phyloP scores from a whole-genome alignment of 2,797 vertebrate genomes.

The Falco rusticolus region DNA sequence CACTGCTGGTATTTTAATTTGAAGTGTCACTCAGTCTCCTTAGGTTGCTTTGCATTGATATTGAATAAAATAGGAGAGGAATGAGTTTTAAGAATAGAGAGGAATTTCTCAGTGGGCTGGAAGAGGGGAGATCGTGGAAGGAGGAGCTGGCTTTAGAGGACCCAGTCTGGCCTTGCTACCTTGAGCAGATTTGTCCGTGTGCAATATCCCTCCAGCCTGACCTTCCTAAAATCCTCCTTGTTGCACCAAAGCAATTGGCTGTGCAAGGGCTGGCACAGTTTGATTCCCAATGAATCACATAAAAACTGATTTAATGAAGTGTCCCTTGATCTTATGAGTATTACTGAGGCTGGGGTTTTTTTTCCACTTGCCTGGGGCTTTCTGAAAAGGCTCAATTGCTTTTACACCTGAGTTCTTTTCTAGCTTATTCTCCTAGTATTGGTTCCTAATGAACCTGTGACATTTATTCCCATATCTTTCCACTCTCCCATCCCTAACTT shows the following conservation, averaged over 20 bases:
- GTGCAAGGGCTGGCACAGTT: neutral
- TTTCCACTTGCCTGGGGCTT: constrained; percentile 27
- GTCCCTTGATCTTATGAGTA: neutral
- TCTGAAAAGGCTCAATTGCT: constrained; percentile 31
- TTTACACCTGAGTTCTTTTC: constrained; percentile 22
- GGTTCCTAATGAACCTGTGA: constrained; percentile 13
- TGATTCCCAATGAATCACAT: neutral
- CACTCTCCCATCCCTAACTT: neutral
- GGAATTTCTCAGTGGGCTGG: neutral
- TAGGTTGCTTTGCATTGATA: constrained; percentile 21
- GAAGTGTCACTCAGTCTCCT: constrained; percentile 44
- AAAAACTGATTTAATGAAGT: constrained; percentile 29
- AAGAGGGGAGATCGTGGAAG: neutral
- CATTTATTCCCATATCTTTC: constrained; percentile 22
- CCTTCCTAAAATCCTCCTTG: neutral
- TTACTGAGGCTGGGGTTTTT: neutral
- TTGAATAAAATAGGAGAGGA: constrained; percentile 35
- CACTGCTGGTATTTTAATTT: constrained; percentile 47
- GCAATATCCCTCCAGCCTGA: neutral
- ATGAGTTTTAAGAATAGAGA: neutral
- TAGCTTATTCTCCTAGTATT: constrained; percentile 2
- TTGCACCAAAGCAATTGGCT: neutral
- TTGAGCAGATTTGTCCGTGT: neutral
- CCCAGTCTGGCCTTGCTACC: neutral
- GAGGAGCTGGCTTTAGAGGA: neutral